A percentile compares a stretch with the other conserved stretches of the same genome.
phyloP scores from a whole-genome alignment of 2,113 vertebrate genomes.

The Tiliqua scincoides region DNA sequence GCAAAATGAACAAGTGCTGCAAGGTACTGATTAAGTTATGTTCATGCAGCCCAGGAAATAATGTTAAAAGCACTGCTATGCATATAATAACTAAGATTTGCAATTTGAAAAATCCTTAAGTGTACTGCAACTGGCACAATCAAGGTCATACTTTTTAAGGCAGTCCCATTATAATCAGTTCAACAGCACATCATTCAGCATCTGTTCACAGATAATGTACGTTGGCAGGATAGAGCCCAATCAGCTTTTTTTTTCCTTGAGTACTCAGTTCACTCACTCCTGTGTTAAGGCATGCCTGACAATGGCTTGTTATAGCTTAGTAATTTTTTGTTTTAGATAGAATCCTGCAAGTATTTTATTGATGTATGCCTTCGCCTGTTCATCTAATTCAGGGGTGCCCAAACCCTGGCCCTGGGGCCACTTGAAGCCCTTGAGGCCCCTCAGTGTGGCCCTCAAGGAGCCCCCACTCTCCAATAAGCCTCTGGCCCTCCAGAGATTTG shows the following conservation, averaged over 20 bases:
- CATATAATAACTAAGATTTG: conserved; percentile 63
- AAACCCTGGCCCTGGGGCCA: too few relatives aligned
- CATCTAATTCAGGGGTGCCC: too few relatives aligned
- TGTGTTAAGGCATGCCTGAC: conserved; percentile 40
- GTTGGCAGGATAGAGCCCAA: conserved; percentile 46
- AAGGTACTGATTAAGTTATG: conserved; percentile 53
- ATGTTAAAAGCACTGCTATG: conserved; percentile 55
- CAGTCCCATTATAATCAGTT: conserved; percentile 69
- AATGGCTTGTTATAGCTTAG: conserved; percentile 39
- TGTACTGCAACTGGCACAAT: conserved; percentile 63
- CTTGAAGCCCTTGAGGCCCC: too few relatives aligned
- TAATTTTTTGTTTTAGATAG: conserved; percentile 5
- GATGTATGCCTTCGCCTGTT: conserved; percentile 7
- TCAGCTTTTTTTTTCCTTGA: not conserved
- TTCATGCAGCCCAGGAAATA: conserved; percentile 57
- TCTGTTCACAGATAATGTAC: conserved; percentile 52
- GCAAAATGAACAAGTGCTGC: conserved; percentile 49
- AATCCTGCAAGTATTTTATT: conserved; percentile 31
- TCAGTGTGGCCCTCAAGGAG: too few relatives aligned
- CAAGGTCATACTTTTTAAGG: conserved; percentile 57
- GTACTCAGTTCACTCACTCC: conserved; percentile 17
- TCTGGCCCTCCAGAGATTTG: too few relatives aligned
- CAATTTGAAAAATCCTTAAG: conserved; percentile 63
- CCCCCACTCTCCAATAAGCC: too few relatives aligned
- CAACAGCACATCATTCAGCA: conserved; percentile 54